Evolutionary conservation across 2,113 vertebrate species (phyloP), one percentile per base, ranked within the genome.

Genomic region (Eubucco bourcierii): DNA sequence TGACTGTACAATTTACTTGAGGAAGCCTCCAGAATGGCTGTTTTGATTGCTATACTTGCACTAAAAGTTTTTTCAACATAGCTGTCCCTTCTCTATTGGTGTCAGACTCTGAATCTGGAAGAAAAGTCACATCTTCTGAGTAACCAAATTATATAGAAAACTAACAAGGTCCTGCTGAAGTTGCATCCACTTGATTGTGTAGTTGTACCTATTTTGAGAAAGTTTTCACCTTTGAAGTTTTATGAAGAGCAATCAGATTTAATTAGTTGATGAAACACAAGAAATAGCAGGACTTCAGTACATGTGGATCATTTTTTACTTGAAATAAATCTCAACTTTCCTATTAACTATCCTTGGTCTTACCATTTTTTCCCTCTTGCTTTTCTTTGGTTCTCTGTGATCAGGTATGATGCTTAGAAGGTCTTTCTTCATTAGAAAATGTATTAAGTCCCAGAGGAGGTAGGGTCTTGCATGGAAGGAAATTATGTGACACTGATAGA

Each of bases 1-100:
- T 82, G 80, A 50, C 39, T 39, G 1, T 19, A 56, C 31, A 14
- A 7, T 25, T 24, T 58, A 9, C 0, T 0, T 37, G 19, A 52
- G 17, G 34, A 23, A 34, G 16, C 33, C 46, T 68, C 60, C 78
- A 33, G 44, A 64, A 29, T 53, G 19, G 29, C 41, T 73, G 33
- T 25, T 85, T 78, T 77, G 52, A 29, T 56, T 80, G 59, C 17
- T 53, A 31, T 8, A 9, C 92, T 64, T 65, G 67, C 28, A 61
- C 31, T 6, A 4, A 3, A 86, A 28, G 13, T 67, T 74, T 73
- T 85, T 58, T 33, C 21, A 47, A 50, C 0, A 1, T 72, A 47
- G 20, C 9, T 44, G 37, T 52, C 56, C 56, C 25, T 89, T 89
- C n/a, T 52, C 16, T 78, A 9, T 41, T 34, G 31, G 60, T 47